Evolutionary conservation across 2,797 vertebrate genomes (phyloP), one percentile per base, ranked within the genome.

Genomic region (Microctenopoma lineatum): DNA sequence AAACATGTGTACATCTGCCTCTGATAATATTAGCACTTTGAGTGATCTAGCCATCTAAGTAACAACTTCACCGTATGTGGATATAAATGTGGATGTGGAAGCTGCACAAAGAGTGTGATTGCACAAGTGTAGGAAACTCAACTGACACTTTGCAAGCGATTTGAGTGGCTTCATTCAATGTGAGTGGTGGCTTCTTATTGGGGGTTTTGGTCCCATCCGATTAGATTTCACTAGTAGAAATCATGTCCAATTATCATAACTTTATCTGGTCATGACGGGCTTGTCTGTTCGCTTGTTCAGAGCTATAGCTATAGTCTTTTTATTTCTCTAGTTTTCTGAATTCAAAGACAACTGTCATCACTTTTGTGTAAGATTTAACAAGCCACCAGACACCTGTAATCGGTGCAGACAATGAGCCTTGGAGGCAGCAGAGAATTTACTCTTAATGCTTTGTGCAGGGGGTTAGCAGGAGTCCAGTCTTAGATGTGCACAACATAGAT

Each of bases 21-120:
- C 75, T 77, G 85, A 90, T 90, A 92, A 92, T 90, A 87, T 93
- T 90, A 84, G 86, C 63, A 29, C 73, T 79, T 78, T 80, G 51
- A 71, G 73, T 74, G 59, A 83, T 80, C 66, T 65, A 59, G 74
- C 67, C 60, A 10, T 70, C 63, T 50, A 34, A 70, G 57, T n/a
- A 53, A 56, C 13, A 25, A 9, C 66, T 45, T 2, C 51, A 61
- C 27, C 27, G 67, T 38, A 46, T 53, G 25, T 64, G 29, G 39
- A 21, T 18, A 16, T 14, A 36, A 27, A 67, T 38, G 21, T 48
- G 27, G 42, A 46, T 14, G 1, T 44, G 7, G 7, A 18, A 50
- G 54, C 18, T 58, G 34, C 8, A 4, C 29, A 4, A 59, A 29
- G 59, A 36, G 21, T 44, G 34, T 34, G 36, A 69, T 38, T 2